Base-by-base conservation (phyloP, 2,113 vertebrate genomes). In the Hippocampus guttulatus region DNA sequence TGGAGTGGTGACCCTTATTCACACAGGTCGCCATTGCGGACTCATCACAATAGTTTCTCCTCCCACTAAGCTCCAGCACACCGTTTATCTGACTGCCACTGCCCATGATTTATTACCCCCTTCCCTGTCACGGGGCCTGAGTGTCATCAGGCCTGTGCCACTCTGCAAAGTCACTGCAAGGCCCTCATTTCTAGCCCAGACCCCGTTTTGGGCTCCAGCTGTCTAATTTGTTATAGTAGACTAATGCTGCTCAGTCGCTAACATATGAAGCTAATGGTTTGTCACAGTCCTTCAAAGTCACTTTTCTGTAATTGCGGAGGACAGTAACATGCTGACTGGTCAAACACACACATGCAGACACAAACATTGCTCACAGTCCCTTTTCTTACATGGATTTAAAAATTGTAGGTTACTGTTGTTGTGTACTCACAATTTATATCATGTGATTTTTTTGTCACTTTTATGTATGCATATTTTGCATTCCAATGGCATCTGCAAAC, bases 31-130 rank as follows among this genome's bases (percentile, higher is more conserved):
- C 81, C 78, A 84, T 74, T 73, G 67, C 78, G 43, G 67, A 45
- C 84, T 89, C 85, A 79, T 88, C 87, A 88, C 85, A 77, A 89
- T 82, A 88, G 88, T 82, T 87, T 88, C 90, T 85, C 81, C 84
- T 90, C 86, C 82, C 83, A 88, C 82, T 87, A 83, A 86, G 87
- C 88, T 86, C 80, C 77, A 49, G 70, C 69, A 43, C 82, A 81
- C 55, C 73, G 82, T 88, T 92, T 90, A 91, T 88, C 86, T 86
- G 86, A 90, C 87, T 86, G 86, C 84, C 84, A 82, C 84, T 74
- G 74, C 75, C 78, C 63, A 30, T 91, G 91, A 91, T 90, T 89
- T 91, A 91, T 91, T 87, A 85, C 89, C 84, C 81, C 75, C 54
- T 79, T 73, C 80, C 71, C 76, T 76, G 83, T 83, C 79, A 86